Evolutionary conservation across 2,888 invertebrate genomes (phyloP), one percentile per base, ranked within the genome.

Genomic region (Coelinius sp.): DNA sequence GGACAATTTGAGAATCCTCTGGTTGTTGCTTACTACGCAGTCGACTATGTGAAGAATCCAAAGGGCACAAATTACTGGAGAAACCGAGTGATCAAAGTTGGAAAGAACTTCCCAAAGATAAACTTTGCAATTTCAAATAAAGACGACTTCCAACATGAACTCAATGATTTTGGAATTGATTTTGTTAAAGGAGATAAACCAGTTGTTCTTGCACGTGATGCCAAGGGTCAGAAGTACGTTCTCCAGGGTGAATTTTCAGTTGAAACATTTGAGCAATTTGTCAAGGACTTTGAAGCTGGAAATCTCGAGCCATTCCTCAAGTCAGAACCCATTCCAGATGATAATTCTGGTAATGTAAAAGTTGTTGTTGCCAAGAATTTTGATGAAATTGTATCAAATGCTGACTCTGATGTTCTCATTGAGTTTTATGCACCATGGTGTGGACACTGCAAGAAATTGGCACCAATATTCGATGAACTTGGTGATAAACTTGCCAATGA

Each of bases 371-470:
- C 94, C 76, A 97, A 97, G 90, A 99, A 98, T 91, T 99, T 99
- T 89, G 95, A 98, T 85, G 95, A 98, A 70, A 90, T 98, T 70
- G 97, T 99, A 0, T 93, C 92, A 1, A 94, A 99, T 86, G 94
- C 95, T 81, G 94, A 91, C 35, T 94, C 97, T 85, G 99, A 99
- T 87, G 96, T 96, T 1, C 91, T 99, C 52, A 92, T 99, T 79
- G 99, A 99, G 89, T 99, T 99, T 90, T 99, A 99, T 88, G 99
- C 99, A 38, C 98, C 98, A 0, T 99, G 98, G 98, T 98, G 97
- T 88, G 98, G 99, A 79, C 99, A 99, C 86, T 99, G 99, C 90
- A 99, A 99, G 89, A 95, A 95, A 88, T 91, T 99, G 62, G 91
- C 96, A 1, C 99, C 99, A 20, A 91, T 96, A 68, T 99, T 92